A percentile compares a stretch with the other conserved stretches of the same genome.
These are phyloP conservation scores for Tetraneura akinire DNA, from an alignment of 1,140 invertebrate species.

Conservation along the genomic window DNA sequence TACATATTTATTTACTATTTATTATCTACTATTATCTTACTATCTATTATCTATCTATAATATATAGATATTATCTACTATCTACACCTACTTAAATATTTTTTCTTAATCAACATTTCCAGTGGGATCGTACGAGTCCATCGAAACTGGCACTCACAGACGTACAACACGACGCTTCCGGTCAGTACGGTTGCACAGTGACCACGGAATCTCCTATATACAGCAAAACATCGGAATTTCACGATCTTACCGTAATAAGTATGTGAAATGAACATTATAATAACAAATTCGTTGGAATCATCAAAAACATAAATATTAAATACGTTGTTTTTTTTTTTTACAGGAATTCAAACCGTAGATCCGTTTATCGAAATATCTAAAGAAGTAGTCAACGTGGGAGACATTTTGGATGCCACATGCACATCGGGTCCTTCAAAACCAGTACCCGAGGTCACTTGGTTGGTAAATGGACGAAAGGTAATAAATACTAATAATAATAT, in stretches of 20 bases:
- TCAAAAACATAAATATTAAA: no score
- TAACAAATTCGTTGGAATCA: no score
- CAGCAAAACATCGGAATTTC: slow-evolving; percentile 70
- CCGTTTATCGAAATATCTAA: slow-evolving; percentile 74
- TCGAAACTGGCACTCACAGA: slow-evolving; percentile 24
- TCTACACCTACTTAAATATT: no score
- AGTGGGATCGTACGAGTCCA: slow-evolving; percentile 10
- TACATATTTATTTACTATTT: no score
- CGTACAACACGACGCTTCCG: slow-evolving; percentile 59
- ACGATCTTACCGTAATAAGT: slow-evolving; percentile 77
- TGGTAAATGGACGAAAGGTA: slow-evolving; percentile 80
- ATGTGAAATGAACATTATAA: slow-evolving; percentile 33
- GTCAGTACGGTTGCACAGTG: slow-evolving; percentile 74
- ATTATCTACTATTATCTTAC: no score
- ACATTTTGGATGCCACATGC: slow-evolving; percentile 75
- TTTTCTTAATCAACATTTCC: no score
- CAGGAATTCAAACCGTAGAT: slow-evolving; percentile 71
- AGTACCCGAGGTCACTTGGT: slow-evolving; percentile 78
- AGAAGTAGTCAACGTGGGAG: slow-evolving; percentile 68
- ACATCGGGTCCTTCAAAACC: slow-evolving; percentile 73
- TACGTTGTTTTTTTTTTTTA: slow-evolving; percentile 56
- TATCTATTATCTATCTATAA: no score
- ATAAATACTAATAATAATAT: slow-evolving; percentile 52
- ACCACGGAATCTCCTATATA: slow-evolving; percentile 76
- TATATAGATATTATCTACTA: no score